These are phyloP conservation scores for Timandra comae DNA, from an alignment of 2,888 invertebrate species.

Conservation along the genomic window DNA sequence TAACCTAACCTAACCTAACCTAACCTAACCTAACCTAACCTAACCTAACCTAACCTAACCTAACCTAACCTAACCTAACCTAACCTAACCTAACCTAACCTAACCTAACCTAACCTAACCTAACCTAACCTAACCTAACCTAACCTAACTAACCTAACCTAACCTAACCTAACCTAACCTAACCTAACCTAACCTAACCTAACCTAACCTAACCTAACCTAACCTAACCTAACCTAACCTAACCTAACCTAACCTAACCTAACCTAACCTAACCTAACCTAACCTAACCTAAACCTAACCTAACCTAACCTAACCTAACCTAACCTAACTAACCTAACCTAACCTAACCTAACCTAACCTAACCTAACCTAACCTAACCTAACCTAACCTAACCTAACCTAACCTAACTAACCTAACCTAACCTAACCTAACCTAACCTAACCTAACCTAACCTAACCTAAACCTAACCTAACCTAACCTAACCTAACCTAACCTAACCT, in stretches of 20 bases:
- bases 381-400: conserved; percentile 9
- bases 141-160: conserved; percentile 4
- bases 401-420: conserved; percentile 8
- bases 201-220: conserved; percentile 8
- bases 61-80: conserved; percentile 8
- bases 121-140: conserved; percentile 7
- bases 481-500: conserved; percentile 13
- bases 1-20: conserved; percentile 8
- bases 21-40: conserved; percentile 9
- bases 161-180: too few species aligned
- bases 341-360: conserved; percentile 10
- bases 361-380: conserved; percentile 3
- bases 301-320: conserved; percentile 7
- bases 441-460: conserved; percentile 7
- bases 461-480: conserved; percentile 10
- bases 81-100: conserved; percentile 6
- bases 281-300: conserved; percentile 9
- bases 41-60: conserved; percentile 7
- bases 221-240: conserved; percentile 7
- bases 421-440: conserved; percentile 10
- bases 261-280: conserved; percentile 13
- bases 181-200: conserved; percentile 3
- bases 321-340: conserved; percentile 10
- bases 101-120: conserved; percentile 5
- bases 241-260: conserved; percentile 15